A percentile compares a stretch with the other conserved stretches of the same genome.
Conservation (phyloP, 1,140 invertebrate genomes). For the Pachyrhynchus sulphureomaculatus region DNA sequence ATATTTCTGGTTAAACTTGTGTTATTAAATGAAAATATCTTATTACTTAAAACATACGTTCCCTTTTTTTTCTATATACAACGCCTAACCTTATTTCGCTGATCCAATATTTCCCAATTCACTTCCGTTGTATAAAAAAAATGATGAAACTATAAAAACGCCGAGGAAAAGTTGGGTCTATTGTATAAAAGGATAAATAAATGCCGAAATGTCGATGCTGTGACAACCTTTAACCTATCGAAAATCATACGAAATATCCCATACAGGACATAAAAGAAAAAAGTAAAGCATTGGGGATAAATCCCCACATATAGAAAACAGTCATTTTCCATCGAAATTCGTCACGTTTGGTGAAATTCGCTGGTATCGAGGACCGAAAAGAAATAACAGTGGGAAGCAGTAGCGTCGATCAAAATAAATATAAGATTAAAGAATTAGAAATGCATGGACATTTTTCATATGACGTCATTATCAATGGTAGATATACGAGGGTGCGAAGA, state of each 20-base stretch:
- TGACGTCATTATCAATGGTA: no score
- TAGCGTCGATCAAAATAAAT: no score
- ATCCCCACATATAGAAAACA: conserved; percentile 22
- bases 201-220: not conserved
- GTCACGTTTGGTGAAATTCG: conserved; percentile 10
- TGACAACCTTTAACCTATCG: conserved; percentile 17
- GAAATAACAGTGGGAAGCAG: not conserved
- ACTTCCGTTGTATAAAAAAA: conserved; percentile 9
- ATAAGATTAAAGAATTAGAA: no score
- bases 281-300: not conserved
- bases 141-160: conserved; percentile 18
- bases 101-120: conserved; percentile 8
- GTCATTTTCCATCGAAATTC: conserved; percentile 15
- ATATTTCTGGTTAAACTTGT: no score
- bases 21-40: no score
- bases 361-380: not conserved
- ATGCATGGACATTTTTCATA: no score
- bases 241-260: conserved; percentile 8
- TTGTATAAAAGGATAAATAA: conserved; percentile 14
- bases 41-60: no score
- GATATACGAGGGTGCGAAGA: no score
- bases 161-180: not conserved
- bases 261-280: conserved; percentile 13
- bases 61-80: no score
- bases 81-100: no score